Percentiles rank a stretch among this genome's conserved stretches.
Conservation (phyloP, 2,888 invertebrate species). For the Tipula unca region DNA sequence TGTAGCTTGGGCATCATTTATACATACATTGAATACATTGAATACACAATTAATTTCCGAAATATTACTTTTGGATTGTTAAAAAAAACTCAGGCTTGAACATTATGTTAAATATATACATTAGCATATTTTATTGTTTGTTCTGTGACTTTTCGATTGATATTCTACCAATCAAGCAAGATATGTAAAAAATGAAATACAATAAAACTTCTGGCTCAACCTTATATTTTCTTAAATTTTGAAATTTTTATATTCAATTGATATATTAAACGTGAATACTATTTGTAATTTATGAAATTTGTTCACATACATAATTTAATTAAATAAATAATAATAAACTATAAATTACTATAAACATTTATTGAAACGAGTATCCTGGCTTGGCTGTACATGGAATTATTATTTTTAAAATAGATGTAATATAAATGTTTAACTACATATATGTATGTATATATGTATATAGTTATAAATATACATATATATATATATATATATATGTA, state of each 20-base stretch:
- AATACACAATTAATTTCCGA: background rate
- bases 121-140: background rate
- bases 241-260: background rate
- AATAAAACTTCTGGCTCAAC: background rate
- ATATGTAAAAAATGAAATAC: background rate
- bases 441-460: background rate
- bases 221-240: background rate
- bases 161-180: background rate
- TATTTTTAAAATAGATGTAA: background rate
- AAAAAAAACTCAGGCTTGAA: background rate
- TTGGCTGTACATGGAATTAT: background rate
- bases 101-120: background rate
- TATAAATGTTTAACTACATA: background rate
- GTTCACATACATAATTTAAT: background rate
- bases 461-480: background rate
- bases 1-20: background rate
- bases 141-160: background rate
- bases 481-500: background rate
- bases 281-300: background rate
- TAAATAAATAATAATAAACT: background rate
- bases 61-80: background rate
- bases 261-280: background rate
- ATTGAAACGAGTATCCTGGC: background rate
- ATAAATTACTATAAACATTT: background rate
- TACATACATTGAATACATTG: no score